Base-by-base conservation (phyloP, 2,797 vertebrate species). In the Propithecus perrieri region DNA sequence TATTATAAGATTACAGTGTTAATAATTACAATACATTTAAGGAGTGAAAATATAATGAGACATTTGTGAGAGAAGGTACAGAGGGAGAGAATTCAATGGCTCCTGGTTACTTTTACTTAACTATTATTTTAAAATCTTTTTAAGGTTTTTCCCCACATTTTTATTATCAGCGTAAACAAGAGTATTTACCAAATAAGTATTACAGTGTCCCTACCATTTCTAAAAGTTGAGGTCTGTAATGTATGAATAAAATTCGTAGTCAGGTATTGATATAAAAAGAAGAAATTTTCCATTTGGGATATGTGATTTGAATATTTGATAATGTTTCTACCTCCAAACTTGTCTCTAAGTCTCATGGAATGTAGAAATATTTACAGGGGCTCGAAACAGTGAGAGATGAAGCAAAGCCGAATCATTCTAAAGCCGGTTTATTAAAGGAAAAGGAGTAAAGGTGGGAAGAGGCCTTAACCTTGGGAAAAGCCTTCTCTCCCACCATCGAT, bases 91-190 rank as follows among this genome's bases (percentile, higher is more conserved):
- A 85, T 26, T 69, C 8, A 59, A 65, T 53, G 11, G 38, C 5
- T 65, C 7, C 12, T 61, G 30, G 10, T 94, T 88, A 69, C 71
- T 89, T 91, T 95, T 79, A 74, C 85, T 95, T 69, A 83, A 89
- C n/a, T 46, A 15, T 72, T 78, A 81, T 55, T 59, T 83, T 41
- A 48, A 84, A 74, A n/a, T 20, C 81, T 59, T 63, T 50, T 86
- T 63, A 63, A 76, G 35, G 10, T 78, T 7, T 89, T 84, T 72
- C 14, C 48, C 43, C 26, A 4, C 13, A 80, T 65, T 85, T 94
- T 85, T 84, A n/a, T 84, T 72, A 74, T 80, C 30, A 89, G 9
- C 15, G 90, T 87, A 50, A 85, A 79, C 78, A 85, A 90, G 9
- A 84, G n/a, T 78, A 86, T 76, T 89, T 87, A 50, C 0, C 69